Conservation (phyloP, 1,140 invertebrate genomes). For the Alviniconcha marisindica region DNA sequence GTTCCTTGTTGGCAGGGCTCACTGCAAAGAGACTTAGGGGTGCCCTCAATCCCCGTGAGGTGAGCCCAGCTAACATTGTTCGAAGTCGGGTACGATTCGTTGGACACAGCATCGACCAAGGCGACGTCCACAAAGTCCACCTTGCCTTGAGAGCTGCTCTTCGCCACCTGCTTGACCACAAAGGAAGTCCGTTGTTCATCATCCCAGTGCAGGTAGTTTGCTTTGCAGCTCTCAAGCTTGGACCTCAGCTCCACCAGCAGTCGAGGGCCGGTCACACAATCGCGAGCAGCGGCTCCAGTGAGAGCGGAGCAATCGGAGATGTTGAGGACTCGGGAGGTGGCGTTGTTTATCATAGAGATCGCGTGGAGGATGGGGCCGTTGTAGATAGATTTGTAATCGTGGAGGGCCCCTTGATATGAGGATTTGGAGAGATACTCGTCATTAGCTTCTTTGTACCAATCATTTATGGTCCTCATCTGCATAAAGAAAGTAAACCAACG, state of each 20-base stretch:
- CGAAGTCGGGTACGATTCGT: neutral
- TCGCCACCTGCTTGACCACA: slow-evolving; percentile 38
- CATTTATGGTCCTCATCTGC: neutral
- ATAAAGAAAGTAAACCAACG: no score
- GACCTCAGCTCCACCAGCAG: slow-evolving; percentile 48
- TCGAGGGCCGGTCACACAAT: slow-evolving; percentile 46
- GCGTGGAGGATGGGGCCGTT: slow-evolving; percentile 81
- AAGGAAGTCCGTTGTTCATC: slow-evolving; percentile 41
- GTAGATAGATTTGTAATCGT: neutral
- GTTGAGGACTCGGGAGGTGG: slow-evolving; percentile 77
- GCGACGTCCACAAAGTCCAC: neutral
- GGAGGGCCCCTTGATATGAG: neutral
- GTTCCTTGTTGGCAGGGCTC: slow-evolving; percentile 42
- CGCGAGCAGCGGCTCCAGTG: neutral
- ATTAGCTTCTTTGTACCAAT: neutral
- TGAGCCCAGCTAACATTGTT: slow-evolving; percentile 17
- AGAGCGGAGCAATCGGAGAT: slow-evolving; percentile 2
- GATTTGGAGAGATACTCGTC: neutral
- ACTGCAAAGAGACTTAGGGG: slow-evolving; percentile 58
- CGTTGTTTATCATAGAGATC: slow-evolving; percentile 88
- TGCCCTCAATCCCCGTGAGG: neutral
- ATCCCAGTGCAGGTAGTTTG: slow-evolving; percentile 43
- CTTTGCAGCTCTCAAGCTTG: slow-evolving; percentile 36
- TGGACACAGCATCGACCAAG: neutral
- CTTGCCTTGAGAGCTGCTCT: neutral